phyloP scores from a whole-genome alignment of 1,140 invertebrate species.

The Berghia stephanieae region DNA sequence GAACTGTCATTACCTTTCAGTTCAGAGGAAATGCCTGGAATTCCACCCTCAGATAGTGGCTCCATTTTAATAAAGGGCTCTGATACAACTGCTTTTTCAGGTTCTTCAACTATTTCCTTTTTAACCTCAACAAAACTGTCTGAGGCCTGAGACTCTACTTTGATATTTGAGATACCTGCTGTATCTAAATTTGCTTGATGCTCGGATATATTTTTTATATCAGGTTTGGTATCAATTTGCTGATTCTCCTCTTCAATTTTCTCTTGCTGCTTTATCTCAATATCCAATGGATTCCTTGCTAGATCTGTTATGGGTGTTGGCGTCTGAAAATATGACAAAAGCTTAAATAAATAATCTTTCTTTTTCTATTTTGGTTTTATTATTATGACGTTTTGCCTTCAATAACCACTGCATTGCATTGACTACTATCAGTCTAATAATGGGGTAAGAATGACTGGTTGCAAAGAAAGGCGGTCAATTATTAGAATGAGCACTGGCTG shows the following conservation, averaged over 20 bases:
- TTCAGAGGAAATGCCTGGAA: neutral
- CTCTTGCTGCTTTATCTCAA: neutral
- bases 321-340: conserved; percentile 13
- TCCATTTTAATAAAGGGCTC: too few species aligned
- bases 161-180: neutral
- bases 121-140: neutral
- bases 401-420: too few species aligned
- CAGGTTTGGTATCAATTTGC: neutral
- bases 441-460: too few species aligned
- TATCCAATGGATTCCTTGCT: conserved; percentile 4
- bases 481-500: too few species aligned
- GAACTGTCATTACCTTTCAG: too few species aligned
- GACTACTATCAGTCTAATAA: too few species aligned
- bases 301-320: conserved; percentile 16
- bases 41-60: too few species aligned
- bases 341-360: too few species aligned
- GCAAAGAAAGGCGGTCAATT: too few species aligned
- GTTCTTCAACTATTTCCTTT: neutral
- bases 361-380: too few species aligned
- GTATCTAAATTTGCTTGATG: neutral
- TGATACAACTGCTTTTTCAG: too few species aligned
- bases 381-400: too few species aligned
- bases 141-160: neutral
- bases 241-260: neutral
- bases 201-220: neutral